Percentiles rank a stretch among this genome's conserved stretches.
Evolutionary conservation across 2,888 invertebrate genomes (phyloP).

Genomic region (Xestoiulus laeticollis): DNA sequence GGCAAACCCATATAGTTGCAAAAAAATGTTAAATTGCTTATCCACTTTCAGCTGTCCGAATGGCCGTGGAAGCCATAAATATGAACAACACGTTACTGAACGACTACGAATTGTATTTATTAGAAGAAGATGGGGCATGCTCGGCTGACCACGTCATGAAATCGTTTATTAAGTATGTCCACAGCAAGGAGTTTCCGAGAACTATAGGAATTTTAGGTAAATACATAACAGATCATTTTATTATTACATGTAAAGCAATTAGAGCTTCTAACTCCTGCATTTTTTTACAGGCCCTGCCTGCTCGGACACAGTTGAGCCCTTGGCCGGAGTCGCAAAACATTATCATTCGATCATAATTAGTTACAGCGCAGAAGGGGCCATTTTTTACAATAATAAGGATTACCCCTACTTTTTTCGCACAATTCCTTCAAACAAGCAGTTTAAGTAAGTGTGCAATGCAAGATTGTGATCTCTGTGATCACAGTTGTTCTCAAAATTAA

Average conservation of each 20-base stretch:
- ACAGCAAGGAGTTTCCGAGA: slow-evolving; percentile 68
- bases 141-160: slow-evolving; percentile 78
- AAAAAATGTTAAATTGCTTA: background rate
- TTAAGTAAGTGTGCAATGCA: slow-evolving; percentile 69
- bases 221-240: slow-evolving; percentile 54
- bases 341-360: slow-evolving; percentile 78
- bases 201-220: slow-evolving; percentile 76
- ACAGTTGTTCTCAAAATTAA: too few species aligned
- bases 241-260: background rate
- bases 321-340: slow-evolving; percentile 79
- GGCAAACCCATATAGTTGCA: background rate
- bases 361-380: slow-evolving; percentile 80
- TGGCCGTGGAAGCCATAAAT: slow-evolving; percentile 75
- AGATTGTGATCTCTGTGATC: too few species aligned
- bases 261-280: background rate
- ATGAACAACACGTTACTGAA: slow-evolving; percentile 69
- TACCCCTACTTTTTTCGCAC: slow-evolving; percentile 84
- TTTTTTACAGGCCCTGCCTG: slow-evolving; percentile 74
- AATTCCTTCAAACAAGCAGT: slow-evolving; percentile 79
- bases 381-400: slow-evolving; percentile 73
- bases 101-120: slow-evolving; percentile 71
- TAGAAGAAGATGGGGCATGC: slow-evolving; percentile 74
- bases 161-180: slow-evolving; percentile 76
- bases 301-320: slow-evolving; percentile 81
- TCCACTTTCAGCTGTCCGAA: slow-evolving; percentile 68